phyloP scores from a whole-genome alignment of 1,140 invertebrate species.

The Bilobella aurantiaca region DNA sequence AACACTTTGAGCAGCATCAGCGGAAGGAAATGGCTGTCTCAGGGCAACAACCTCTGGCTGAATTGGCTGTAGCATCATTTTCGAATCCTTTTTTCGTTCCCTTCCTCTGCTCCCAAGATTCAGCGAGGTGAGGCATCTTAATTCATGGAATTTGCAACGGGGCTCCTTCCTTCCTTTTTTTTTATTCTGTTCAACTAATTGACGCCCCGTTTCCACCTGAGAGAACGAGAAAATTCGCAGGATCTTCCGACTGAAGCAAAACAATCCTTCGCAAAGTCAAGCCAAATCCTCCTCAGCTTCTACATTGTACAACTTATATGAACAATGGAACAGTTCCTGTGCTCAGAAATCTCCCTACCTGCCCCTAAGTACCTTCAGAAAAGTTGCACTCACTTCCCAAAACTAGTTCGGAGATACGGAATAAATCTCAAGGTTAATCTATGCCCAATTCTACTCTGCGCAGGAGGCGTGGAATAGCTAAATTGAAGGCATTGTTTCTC shows the following conservation, averaged over 20 bases:
- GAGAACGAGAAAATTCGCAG: background rate
- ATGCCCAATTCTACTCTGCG: background rate
- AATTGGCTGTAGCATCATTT: background rate
- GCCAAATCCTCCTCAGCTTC: background rate
- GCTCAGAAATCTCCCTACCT: background rate
- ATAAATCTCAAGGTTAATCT: constrained; percentile 3
- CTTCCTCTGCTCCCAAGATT: background rate
- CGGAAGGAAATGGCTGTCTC: no score
- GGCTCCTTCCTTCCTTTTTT: background rate
- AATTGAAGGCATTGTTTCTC: background rate
- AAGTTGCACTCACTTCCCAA: background rate
- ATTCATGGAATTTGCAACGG: constrained; percentile 8
- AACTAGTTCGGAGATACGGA: constrained; percentile 1
- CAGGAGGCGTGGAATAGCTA: background rate
- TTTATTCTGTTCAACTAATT: background rate
- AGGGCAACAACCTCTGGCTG: background rate
- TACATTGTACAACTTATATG: background rate
- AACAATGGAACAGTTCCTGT: background rate
- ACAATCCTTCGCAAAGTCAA: background rate
- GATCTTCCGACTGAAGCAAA: background rate
- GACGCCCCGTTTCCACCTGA: constrained; percentile 2
- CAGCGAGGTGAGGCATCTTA: background rate
- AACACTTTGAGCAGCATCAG: no score
- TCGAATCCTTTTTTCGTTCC: background rate
- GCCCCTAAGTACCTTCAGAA: background rate